Conservation (phyloP, 2,888 invertebrate species). For the Scrobipalpa atriplicella region DNA sequence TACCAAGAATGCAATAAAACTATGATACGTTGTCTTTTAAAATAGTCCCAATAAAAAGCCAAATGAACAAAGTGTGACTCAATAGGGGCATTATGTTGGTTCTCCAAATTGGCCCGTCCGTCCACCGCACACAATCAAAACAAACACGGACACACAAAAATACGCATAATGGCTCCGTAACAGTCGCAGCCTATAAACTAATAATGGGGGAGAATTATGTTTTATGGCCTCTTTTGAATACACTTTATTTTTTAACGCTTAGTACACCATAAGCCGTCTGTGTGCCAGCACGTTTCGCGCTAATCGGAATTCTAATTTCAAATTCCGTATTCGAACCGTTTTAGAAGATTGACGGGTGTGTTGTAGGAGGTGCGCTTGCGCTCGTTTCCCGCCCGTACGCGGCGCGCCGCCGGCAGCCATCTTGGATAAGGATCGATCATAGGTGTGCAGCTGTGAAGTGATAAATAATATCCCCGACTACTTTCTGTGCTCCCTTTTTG, state of each 20-base stretch:
- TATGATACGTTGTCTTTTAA: background rate
- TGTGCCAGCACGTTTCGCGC: slow-evolving; percentile 65
- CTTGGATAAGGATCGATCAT: slow-evolving; percentile 80
- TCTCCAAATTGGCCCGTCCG: slow-evolving; percentile 70
- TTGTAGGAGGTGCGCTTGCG: slow-evolving; percentile 70
- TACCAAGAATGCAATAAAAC: background rate
- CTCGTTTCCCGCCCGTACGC: slow-evolving; percentile 71
- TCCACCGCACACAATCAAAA: slow-evolving; percentile 76
- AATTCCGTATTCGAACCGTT: slow-evolving; percentile 56
- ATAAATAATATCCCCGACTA: slow-evolving; percentile 60
- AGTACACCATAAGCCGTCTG: slow-evolving; percentile 69
- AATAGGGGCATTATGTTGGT: slow-evolving; percentile 62
- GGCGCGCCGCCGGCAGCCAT: slow-evolving; percentile 75
- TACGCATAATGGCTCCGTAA: slow-evolving; percentile 76
- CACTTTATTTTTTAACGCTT: slow-evolving; percentile 71
- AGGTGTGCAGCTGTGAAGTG: slow-evolving; percentile 79
- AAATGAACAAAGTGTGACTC: slow-evolving; percentile 50
- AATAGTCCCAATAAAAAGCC: slow-evolving; percentile 30
- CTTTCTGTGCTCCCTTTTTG: slow-evolving; percentile 55
- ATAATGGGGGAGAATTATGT: slow-evolving; percentile 82
- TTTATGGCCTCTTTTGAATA: slow-evolving; percentile 81
- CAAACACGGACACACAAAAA: slow-evolving; percentile 76
- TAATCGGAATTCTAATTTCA: slow-evolving; percentile 31
- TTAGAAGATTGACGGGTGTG: slow-evolving; percentile 55
- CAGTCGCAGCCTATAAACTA: slow-evolving; percentile 80